Evolutionary conservation across 2,797 vertebrate genomes (phyloP), one percentile per base, ranked within the genome.

Genomic region (Serranus cabrilla): DNA sequence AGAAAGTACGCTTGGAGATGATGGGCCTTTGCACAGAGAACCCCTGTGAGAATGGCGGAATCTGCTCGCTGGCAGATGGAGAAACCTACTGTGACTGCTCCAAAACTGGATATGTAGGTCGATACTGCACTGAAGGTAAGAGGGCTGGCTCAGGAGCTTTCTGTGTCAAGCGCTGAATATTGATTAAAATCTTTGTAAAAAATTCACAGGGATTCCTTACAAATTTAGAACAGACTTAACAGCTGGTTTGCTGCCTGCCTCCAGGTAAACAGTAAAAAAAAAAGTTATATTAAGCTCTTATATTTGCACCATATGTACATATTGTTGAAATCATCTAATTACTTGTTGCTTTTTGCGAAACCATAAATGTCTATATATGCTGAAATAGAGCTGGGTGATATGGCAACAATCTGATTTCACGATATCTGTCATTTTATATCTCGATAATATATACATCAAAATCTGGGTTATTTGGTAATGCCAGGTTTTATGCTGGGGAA

Each of bases 101-200:
- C 71, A 96, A 92, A 90, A 99, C 98, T 63, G 98, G 97, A 93
- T 98, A 97, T 72, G 86, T 94, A 78, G 98, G 98, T 93, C 96
- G 95, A 89, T 96, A 96, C 84, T 99, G 98, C 93, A 97, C 96
- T 10, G 97, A 99, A 99, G 98, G 98, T 99, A 97, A 97, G 97
- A 69, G 50, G 57, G 60, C 76, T 70, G 77, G 71, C 84, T 88
- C 78, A 69, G 56, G 52, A 80, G 70, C 63, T 80, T 84, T 89
- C 62, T 86, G 66, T 86, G 72, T 85, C 83, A 68, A 83, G 74
- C 64, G 2, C 54, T 76, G 52, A 74, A 68, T 88, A 86, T 83
- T 89, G 87, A 90, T 90, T 81, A 4, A 65, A 60, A 78, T 37
- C 14, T 81, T 61, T 64, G 63, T 82, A 27, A 77, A 86, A 45